phyloP scores from a whole-genome alignment of 1,140 invertebrate species.

The Gerris buenoi region DNA sequence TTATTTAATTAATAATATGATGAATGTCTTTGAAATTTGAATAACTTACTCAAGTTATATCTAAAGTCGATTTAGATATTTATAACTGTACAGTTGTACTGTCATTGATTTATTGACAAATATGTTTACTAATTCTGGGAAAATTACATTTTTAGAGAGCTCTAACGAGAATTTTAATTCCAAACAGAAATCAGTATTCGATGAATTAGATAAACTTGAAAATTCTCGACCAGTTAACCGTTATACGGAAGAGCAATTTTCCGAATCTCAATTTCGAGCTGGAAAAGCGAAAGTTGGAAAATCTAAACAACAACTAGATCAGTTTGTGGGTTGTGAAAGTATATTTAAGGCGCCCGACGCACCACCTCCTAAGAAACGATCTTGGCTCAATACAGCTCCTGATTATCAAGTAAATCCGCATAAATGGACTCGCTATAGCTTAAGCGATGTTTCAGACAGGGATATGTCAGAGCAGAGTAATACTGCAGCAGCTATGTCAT shows the following conservation, averaged over 20 bases:
- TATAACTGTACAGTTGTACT: too few relatives aligned
- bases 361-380: slow-evolving; percentile 31
- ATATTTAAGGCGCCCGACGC: slow-evolving; percentile 55
- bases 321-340: slow-evolving; percentile 52
- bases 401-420: slow-evolving; percentile 55
- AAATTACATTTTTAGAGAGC: neutral
- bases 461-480: slow-evolving; percentile 60
- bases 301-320: slow-evolving; percentile 32
- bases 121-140: neutral
- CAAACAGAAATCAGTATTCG: neutral
- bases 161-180: neutral
- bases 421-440: slow-evolving; percentile 58
- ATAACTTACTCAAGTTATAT: too few relatives aligned
- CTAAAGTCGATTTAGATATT: too few relatives aligned
- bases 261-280: neutral
- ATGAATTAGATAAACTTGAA: neutral
- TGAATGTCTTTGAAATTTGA: too few relatives aligned
- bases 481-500: slow-evolving; percentile 49
- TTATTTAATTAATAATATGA: too few relatives aligned
- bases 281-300: neutral
- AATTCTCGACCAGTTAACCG: neutral
- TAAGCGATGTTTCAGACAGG: slow-evolving; percentile 49
- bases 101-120: too few relatives aligned
- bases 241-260: neutral
- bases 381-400: slow-evolving; percentile 31